These are phyloP conservation scores for Antheraea assamensis DNA, from an alignment of 2,888 invertebrate species.

Conservation along the genomic window DNA sequence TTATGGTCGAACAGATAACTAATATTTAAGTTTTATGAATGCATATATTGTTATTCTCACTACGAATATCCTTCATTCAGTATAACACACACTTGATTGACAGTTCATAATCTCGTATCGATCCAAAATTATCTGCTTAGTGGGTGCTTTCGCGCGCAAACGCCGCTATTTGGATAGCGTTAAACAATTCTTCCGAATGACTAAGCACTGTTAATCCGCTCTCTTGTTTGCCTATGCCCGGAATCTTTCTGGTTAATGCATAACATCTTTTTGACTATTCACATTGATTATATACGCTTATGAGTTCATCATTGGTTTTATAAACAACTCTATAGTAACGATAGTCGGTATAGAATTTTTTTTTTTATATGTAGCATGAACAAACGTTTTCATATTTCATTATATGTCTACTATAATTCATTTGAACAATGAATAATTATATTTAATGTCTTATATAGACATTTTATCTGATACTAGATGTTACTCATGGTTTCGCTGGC, in stretches of 20 bases:
- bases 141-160: constrained; percentile 66
- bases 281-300: constrained; percentile 73
- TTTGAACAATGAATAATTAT: too few species aligned
- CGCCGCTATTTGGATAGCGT: constrained; percentile 79
- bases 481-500: too few species aligned
- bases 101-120: constrained; percentile 63
- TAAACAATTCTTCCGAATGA: constrained; percentile 80
- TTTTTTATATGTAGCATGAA: neutral
- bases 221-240: constrained; percentile 63
- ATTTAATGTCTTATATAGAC: too few species aligned
- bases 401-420: too few species aligned
- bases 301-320: constrained; percentile 50
- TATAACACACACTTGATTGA: constrained; percentile 64
- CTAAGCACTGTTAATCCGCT: constrained; percentile 64
- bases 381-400: too few species aligned
- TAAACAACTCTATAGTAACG: constrained; percentile 38
- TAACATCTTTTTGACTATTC: constrained; percentile 67
- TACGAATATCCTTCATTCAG: constrained; percentile 51
- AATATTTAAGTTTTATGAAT: constrained; percentile 40
- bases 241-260: constrained; percentile 53
- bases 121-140: constrained; percentile 79
- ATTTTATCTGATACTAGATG: too few species aligned
- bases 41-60: constrained; percentile 46
- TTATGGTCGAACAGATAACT: constrained; percentile 36
- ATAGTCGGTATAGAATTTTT: neutral